A percentile compares a stretch with the other conserved stretches of the same genome.
Conservation (phyloP, 2,797 vertebrate species). For the Natrix natrix region DNA sequence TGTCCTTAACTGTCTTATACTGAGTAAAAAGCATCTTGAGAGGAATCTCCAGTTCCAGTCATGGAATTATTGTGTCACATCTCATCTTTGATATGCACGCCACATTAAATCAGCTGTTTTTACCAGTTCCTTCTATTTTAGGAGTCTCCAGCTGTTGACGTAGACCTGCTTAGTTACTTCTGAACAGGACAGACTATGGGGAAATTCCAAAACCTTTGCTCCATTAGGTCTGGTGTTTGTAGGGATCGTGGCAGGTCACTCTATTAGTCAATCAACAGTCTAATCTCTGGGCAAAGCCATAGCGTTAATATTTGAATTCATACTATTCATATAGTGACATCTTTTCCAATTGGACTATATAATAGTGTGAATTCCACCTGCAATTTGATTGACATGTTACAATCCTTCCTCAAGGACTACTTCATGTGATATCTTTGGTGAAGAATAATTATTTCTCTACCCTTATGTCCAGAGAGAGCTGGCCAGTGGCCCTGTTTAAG, state of each 20-base stretch:
- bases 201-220: conserved; percentile 9
- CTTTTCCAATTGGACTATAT: not conserved
- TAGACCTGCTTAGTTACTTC: not conserved
- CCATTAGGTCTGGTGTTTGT: not conserved
- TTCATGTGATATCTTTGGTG: not conserved
- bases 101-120: not conserved
- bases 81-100: not conserved
- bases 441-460: not conserved
- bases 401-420: not conserved
- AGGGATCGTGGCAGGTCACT: not conserved
- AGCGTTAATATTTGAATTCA: not conserved
- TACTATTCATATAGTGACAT: not conserved
- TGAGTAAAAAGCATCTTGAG: not conserved
- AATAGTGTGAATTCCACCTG: not conserved
- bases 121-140: not conserved
- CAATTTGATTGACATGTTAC: not conserved
- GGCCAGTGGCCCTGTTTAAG: not conserved
- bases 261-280: not conserved
- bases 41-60: not conserved
- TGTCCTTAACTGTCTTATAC: not conserved
- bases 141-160: not conserved
- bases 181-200: not conserved
- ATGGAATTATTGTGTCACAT: not conserved
- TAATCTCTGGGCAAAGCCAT: not conserved
- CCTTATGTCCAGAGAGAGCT: not conserved